Evolutionary conservation across 2,113 vertebrate species (phyloP).

Genomic region (Barbus barbus): DNA sequence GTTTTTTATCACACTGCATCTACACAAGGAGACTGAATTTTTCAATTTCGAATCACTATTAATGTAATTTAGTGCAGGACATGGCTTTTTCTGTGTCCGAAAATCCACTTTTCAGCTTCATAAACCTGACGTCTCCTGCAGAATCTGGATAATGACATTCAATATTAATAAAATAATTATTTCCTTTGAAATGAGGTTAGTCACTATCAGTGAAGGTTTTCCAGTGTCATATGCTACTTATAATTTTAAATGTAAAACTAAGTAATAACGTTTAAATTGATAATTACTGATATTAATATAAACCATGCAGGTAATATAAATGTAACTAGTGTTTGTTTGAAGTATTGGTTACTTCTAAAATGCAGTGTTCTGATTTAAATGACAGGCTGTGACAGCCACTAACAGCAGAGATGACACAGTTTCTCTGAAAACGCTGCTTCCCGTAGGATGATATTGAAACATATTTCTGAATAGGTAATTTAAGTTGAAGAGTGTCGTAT

Average conservation of each 20-base stretch:
- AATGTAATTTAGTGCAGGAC: not conserved
- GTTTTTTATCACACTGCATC: constrained; percentile 8
- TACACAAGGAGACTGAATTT: not conserved
- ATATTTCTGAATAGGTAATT: not conserved
- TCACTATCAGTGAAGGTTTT: not conserved
- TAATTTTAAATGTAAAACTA: not conserved
- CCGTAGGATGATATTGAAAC: not conserved
- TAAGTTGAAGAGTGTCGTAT: not conserved
- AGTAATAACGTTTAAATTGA: not conserved
- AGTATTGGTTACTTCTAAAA: not conserved
- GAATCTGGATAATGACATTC: not conserved
- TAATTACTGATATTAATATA: not conserved
- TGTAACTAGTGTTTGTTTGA: not conserved
- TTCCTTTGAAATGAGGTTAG: not conserved
- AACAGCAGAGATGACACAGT: not conserved
- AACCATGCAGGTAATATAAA: not conserved
- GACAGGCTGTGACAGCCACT: not conserved
- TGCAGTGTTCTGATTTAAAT: not conserved
- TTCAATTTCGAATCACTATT: not conserved
- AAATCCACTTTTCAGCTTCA: not conserved
- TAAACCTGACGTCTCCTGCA: not conserved
- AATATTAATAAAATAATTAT: not conserved
- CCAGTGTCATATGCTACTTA: not conserved
- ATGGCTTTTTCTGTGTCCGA: not conserved
- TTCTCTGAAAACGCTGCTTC: not conserved